These are phyloP conservation scores for Tribolium castaneum DNA, from an alignment of 1,140 invertebrate genomes.

Conservation along the genomic window DNA sequence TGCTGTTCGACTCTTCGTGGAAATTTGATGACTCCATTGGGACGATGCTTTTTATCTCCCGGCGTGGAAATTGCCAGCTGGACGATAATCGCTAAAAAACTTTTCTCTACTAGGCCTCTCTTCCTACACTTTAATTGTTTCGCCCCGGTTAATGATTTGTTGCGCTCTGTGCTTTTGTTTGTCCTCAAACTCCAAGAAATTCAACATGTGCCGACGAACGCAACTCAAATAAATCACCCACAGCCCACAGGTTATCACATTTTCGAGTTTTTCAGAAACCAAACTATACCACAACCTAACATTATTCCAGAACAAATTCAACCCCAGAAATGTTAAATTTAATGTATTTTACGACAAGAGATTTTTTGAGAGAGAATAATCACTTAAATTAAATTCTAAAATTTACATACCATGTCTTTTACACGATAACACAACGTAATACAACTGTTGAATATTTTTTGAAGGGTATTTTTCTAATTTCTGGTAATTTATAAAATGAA, in stretches of 20 bases:
- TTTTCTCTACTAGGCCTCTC: constrained; percentile 22
- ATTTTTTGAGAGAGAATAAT: no score
- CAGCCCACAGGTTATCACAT: neutral
- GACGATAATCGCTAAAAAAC: constrained; percentile 37
- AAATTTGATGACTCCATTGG: constrained; percentile 35
- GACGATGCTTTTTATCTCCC: constrained; percentile 23
- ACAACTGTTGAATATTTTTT: no score
- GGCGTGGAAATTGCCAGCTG: constrained; percentile 38
- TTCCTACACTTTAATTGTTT: constrained; percentile 33
- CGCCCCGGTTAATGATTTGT: constrained; percentile 32
- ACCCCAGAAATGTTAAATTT: no score
- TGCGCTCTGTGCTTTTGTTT: constrained; percentile 19
- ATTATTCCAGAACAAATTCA: no score
- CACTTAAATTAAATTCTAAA: no score
- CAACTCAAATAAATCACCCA: neutral
- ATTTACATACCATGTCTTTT: no score
- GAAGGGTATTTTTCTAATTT: no score
- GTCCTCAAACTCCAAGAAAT: neutral
- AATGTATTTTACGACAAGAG: no score
- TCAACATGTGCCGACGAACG: neutral
- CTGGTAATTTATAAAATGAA: no score
- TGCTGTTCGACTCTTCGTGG: neutral
- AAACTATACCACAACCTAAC: no score
- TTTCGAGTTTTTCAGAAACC: no score
- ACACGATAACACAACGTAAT: no score